These are phyloP conservation scores for Agrotis puta DNA, from an alignment of 2,888 invertebrate species.

Conservation along the genomic window DNA sequence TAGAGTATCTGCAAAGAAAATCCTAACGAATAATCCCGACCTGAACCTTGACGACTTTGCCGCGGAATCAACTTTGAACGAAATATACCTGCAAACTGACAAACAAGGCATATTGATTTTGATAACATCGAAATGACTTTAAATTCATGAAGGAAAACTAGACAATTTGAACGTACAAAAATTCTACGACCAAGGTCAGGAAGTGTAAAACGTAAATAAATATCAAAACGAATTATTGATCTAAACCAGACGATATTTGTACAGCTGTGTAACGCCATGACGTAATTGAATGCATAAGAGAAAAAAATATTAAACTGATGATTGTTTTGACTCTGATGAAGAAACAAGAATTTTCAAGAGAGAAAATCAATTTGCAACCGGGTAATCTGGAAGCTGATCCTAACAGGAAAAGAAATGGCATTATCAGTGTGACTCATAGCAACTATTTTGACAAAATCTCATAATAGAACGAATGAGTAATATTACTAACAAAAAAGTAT, in stretches of 20 bases:
- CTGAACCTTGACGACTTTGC: no score
- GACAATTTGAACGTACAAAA: slow-evolving; percentile 1
- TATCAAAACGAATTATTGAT: slow-evolving; percentile 10
- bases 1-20: background rate
- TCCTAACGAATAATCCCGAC: background rate
- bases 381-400: no score
- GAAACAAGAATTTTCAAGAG: background rate
- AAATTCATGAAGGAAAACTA: slow-evolving; percentile 1
- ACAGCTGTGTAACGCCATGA: background rate
- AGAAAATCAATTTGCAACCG: background rate
- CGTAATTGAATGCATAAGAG: background rate
- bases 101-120: background rate
- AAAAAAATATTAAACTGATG: background rate
- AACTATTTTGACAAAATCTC: background rate
- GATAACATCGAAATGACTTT: background rate
- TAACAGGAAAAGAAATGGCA: background rate
- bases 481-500: slow-evolving; percentile 15
- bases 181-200: slow-evolving; percentile 20
- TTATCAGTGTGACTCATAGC: background rate
- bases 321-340: background rate
- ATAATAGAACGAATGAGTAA: slow-evolving; percentile 1
- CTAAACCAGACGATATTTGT: slow-evolving; percentile 24
- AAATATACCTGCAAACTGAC: background rate
- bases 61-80: no score
- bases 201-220: slow-evolving; percentile 1